Evolutionary conservation across 2,797 vertebrate genomes (phyloP).

Genomic region (Carcharodon carcharias): DNA sequence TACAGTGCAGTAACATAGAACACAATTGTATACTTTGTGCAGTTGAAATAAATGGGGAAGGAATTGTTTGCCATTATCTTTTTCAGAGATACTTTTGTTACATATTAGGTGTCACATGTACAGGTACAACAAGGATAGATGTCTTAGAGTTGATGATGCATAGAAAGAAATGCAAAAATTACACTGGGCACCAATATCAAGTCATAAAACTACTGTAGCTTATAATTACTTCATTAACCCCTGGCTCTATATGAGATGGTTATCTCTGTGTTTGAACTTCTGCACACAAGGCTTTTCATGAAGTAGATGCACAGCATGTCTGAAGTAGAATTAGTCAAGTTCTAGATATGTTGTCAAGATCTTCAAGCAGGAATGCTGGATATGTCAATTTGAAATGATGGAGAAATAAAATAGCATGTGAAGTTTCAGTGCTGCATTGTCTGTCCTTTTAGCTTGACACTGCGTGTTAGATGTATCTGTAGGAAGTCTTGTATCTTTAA

Average conservation of each 20-base stretch:
- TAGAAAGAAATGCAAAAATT: neutral
- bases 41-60: neutral
- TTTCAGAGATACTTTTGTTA: neutral
- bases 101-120: neutral
- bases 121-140: neutral
- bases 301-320: neutral
- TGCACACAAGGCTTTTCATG: neutral
- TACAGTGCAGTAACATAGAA: neutral
- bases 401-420: neutral
- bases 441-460: neutral
- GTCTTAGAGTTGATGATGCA: neutral
- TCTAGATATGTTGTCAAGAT: neutral
- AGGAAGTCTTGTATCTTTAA: neutral
- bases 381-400: neutral
- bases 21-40: neutral
- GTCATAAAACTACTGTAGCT: neutral
- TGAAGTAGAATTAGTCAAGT: neutral
- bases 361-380: neutral
- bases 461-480: neutral
- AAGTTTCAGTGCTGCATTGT: neutral
- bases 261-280: neutral
- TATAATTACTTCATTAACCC: neutral
- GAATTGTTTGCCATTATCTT: neutral
- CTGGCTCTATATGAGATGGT: neutral
- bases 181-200: neutral